Conservation (phyloP, 2,888 invertebrate genomes). For the Phragmatobia fuliginosa region DNA sequence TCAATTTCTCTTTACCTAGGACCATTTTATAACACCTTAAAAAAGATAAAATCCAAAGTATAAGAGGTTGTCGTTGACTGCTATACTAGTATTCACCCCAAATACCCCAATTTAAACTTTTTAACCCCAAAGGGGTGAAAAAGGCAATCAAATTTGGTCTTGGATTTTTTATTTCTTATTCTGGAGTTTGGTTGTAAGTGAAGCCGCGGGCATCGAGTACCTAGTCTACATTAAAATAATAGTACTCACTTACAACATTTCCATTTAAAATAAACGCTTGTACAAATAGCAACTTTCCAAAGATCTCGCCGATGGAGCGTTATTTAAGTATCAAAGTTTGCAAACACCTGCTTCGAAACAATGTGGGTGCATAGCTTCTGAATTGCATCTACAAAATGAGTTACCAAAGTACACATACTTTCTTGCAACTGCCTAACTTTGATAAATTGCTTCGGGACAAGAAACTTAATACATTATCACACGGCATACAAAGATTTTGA, state of each 20-base stretch:
- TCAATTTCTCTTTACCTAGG: too few species aligned
- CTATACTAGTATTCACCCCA: too few species aligned
- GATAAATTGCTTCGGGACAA: conserved; percentile 53
- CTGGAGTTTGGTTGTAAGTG: too few species aligned
- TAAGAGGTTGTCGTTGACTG: too few species aligned
- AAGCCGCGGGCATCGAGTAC: too few species aligned
- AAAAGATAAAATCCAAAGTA: too few species aligned
- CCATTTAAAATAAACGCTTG: background rate
- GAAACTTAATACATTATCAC: conserved; percentile 21
- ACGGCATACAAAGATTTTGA: conserved; percentile 20
- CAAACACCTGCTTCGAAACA: conserved; percentile 23
- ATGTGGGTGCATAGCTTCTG: conserved; percentile 30
- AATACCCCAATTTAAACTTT: too few species aligned
- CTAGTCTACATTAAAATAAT: too few species aligned
- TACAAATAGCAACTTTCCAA: background rate
- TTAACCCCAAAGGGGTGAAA: too few species aligned
- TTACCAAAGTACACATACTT: conserved; percentile 46
- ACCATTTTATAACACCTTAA: too few species aligned
- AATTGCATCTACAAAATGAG: conserved; percentile 52
- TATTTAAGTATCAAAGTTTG: conserved; percentile 16
- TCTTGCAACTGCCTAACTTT: conserved; percentile 54
- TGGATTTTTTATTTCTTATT: too few species aligned
- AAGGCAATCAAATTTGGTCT: too few species aligned
- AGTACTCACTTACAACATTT: background rate
- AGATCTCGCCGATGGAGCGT: background rate